Conservation (phyloP, 2,113 vertebrate species). For the Nesogale talazaci region DNA sequence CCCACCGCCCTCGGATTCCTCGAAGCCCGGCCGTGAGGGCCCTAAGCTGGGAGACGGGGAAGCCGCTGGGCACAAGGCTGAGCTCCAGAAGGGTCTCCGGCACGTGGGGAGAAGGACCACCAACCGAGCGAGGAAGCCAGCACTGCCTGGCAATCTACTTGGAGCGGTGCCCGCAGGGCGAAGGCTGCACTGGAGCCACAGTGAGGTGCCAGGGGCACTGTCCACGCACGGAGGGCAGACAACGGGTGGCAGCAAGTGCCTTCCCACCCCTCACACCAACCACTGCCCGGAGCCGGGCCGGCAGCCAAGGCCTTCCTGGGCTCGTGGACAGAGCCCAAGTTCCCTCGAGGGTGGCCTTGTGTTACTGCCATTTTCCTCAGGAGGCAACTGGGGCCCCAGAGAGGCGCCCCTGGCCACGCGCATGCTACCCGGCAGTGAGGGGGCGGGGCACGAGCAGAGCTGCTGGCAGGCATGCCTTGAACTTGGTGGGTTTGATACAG, state of each 20-base stretch:
- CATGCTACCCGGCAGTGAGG: not conserved
- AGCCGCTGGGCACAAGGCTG: not conserved
- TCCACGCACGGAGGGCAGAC: not conserved
- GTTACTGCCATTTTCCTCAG: not conserved
- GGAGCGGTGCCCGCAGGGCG: fast-evolving
- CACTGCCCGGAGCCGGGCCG: too few relatives aligned
- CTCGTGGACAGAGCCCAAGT: not conserved
- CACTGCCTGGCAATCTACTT: not conserved
- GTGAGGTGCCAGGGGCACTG: not conserved
- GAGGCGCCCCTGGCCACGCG: not conserved
- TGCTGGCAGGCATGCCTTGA: not conserved
- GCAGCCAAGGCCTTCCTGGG: not conserved
- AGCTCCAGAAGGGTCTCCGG: not conserved
- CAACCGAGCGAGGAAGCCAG: not conserved
- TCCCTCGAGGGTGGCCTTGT: not conserved
- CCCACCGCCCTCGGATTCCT: not conserved
- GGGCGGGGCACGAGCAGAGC: not conserved
- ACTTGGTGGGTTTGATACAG: not conserved
- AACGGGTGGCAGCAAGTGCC: not conserved
- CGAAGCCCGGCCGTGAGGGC: not conserved
- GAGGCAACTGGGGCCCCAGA: not conserved
- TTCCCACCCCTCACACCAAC: not conserved
- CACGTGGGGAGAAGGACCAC: fast-evolving
- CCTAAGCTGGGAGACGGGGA: not conserved
- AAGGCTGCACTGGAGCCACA: not conserved